Evolutionary conservation across 2,888 invertebrate genomes (phyloP).

Genomic region (Linyphia triangularis): DNA sequence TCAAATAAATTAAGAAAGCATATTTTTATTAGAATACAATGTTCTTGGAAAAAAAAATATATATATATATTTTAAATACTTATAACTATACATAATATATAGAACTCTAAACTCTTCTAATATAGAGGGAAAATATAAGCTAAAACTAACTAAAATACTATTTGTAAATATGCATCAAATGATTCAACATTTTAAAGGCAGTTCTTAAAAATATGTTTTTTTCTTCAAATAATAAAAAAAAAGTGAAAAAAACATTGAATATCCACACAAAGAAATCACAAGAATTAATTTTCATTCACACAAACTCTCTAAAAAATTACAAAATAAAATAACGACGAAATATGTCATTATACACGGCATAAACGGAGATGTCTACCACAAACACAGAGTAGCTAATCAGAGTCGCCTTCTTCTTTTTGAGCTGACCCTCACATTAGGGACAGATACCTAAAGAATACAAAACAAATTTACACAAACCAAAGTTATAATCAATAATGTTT

Average conservation of each 20-base stretch:
- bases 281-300: neutral
- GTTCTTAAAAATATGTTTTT: too few species aligned
- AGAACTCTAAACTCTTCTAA: too few species aligned
- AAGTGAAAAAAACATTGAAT: neutral
- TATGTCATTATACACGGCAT: neutral
- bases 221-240: neutral
- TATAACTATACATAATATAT: too few species aligned
- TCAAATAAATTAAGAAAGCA: neutral
- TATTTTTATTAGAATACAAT: neutral
- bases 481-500: neutral
- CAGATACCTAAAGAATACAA: conserved; percentile 55
- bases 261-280: neutral
- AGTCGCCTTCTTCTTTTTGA: conserved; percentile 54
- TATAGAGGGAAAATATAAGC: neutral
- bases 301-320: neutral
- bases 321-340: neutral
- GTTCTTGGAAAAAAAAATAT: neutral
- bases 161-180: neutral
- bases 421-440: conserved; percentile 68
- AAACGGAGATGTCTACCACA: conserved; percentile 9
- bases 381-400: conserved; percentile 6
- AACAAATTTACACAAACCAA: neutral
- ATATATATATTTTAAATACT: neutral
- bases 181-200: neutral
- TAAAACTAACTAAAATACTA: neutral